A percentile compares a stretch with the other conserved stretches of the same genome.
Conservation (phyloP, 2,113 vertebrate genomes). For the chimpanzee (Pan troglodytes) region NHGRI_mPanTro3-v2.1_pri NC_072403.2:36130501-36131000, state of each 20-base stretch:
- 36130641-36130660: no score
- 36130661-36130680: background rate
- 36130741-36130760: background rate
- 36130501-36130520: background rate
- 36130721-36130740: background rate
- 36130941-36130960: background rate
- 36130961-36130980: background rate
- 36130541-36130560: background rate
- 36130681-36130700: background rate
- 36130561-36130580: background rate
- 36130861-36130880: background rate
- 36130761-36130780: background rate
- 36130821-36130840: no score
- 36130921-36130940: background rate
- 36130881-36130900: background rate
- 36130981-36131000: background rate
- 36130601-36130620: no score
- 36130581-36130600: background rate
- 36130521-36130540: background rate
- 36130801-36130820: background rate
- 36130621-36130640: no score
- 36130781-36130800: background rate
- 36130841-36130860: background rate
- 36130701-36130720: background rate
- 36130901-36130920: background rate